phyloP scores from a whole-genome alignment of 2,888 invertebrate genomes.

The Octodonta nipae region DNA sequence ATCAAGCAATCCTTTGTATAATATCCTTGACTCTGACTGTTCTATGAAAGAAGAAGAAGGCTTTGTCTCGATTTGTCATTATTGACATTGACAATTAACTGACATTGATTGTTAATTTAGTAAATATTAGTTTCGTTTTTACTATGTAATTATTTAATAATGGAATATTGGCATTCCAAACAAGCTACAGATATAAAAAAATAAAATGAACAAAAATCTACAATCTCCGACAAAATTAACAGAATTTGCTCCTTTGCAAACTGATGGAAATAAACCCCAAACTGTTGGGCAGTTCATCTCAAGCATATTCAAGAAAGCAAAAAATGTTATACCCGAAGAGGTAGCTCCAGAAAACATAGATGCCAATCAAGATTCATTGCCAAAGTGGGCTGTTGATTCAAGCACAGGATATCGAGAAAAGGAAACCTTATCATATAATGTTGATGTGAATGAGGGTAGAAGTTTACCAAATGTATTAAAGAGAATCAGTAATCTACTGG shows the following conservation, averaged over 20 bases:
- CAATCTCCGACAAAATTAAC: conserved; percentile 55
- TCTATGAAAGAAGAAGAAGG: no score
- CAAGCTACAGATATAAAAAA: no score
- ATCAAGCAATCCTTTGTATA: no score
- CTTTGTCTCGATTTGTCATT: no score
- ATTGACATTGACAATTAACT: no score
- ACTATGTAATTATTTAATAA: no score
- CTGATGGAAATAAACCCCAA: conserved; percentile 55
- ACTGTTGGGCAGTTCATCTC: conserved; percentile 60
- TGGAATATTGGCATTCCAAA: no score
- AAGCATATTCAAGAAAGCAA: conserved; percentile 58
- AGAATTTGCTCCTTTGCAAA: conserved; percentile 65
- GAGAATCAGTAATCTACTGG: conserved; percentile 75
- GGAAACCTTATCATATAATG: conserved; percentile 30
- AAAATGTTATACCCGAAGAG: conserved; percentile 38
- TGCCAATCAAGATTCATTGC: conserved; percentile 26
- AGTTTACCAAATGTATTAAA: conserved; percentile 75
- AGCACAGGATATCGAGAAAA: conserved; percentile 24
- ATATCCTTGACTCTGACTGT: no score
- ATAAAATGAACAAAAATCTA: conserved; percentile 23
- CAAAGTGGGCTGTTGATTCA: conserved; percentile 30
- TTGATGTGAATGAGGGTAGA: conserved; percentile 54
- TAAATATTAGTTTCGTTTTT: no score
- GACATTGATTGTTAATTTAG: no score
- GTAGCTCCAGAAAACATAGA: conserved; percentile 23